phyloP scores from a whole-genome alignment of 2,888 invertebrate genomes.

The Drosophila cyrtoloma region DNA sequence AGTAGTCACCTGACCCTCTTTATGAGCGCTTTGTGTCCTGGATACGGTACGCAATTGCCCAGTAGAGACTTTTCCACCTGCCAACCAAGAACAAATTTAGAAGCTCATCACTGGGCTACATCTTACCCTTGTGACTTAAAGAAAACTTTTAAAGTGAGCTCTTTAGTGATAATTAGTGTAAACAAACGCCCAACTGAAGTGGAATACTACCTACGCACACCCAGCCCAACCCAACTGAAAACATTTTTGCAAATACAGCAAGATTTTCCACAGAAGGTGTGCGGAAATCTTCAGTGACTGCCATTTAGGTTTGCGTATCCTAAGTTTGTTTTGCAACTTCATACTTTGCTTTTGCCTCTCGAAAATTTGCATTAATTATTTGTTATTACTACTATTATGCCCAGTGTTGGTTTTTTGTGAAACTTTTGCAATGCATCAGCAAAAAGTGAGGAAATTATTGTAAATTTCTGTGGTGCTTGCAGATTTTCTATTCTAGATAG shows the following conservation, averaged over 20 bases:
- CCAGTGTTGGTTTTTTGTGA: constrained; percentile 9
- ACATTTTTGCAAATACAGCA: constrained; percentile 47
- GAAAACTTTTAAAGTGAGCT: constrained; percentile 13
- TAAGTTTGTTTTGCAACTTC: constrained; percentile 21
- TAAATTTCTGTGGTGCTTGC: background rate
- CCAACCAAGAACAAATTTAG: background rate
- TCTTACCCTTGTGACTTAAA: background rate
- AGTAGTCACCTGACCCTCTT: background rate
- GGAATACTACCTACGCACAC: background rate
- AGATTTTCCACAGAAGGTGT: constrained; percentile 45
- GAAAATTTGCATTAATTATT: constrained; percentile 40
- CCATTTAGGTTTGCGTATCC: constrained; percentile 5
- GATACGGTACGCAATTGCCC: background rate
- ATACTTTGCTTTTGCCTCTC: background rate
- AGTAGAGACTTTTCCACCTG: background rate
- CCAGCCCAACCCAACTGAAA: constrained; percentile 20
- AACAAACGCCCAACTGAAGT: constrained; percentile 7
- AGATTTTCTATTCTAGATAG: background rate
- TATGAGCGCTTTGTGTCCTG: background rate
- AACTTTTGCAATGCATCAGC: constrained; percentile 31
- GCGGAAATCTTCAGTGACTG: constrained; percentile 25
- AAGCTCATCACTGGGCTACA: background rate
- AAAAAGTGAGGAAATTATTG: constrained; percentile 3
- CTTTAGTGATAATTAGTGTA: constrained; percentile 22
- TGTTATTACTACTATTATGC: constrained; percentile 26